Conservation (phyloP, 2,888 invertebrate species). For the Drosophila infuscata region DNA sequence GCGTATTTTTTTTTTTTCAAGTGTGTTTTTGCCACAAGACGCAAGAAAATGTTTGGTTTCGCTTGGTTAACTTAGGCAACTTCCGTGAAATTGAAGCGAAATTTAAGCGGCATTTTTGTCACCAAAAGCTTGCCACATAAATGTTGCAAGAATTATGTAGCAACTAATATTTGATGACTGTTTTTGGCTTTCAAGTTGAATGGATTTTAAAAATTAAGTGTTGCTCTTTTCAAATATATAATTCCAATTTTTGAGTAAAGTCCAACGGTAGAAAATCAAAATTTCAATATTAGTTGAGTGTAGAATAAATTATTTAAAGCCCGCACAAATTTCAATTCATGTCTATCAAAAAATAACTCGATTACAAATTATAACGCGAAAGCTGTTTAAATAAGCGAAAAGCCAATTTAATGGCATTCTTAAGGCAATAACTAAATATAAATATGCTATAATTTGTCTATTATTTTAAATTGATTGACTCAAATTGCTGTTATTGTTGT, state of each 20-base stretch:
- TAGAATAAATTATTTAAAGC: no score
- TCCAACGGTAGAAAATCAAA: no score
- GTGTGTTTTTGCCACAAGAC: constrained; percentile 32
- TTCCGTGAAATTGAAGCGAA: constrained; percentile 10
- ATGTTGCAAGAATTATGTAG: neutral
- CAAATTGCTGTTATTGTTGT: constrained; percentile 29
- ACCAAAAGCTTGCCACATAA: neutral
- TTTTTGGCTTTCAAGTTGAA: neutral
- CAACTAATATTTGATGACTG: neutral
- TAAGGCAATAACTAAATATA: constrained; percentile 3
- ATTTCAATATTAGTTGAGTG: no score
- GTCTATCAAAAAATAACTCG: neutral
- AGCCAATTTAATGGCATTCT: constrained; percentile 21
- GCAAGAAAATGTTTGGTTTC: constrained; percentile 38
- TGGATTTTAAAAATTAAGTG: neutral
- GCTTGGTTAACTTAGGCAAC: constrained; percentile 26
- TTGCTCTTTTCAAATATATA: neutral
- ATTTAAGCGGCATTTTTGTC: neutral
- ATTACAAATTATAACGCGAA: constrained; percentile 1
- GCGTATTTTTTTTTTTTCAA: constrained; percentile 29
- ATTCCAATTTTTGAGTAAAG: neutral
- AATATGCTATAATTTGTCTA: constrained; percentile 42
- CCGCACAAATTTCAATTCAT: neutral
- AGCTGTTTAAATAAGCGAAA: constrained; percentile 3
- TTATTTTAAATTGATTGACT: constrained; percentile 44